Conservation (phyloP, 2,113 vertebrate genomes). For the Lophura nycthemera region DNA sequence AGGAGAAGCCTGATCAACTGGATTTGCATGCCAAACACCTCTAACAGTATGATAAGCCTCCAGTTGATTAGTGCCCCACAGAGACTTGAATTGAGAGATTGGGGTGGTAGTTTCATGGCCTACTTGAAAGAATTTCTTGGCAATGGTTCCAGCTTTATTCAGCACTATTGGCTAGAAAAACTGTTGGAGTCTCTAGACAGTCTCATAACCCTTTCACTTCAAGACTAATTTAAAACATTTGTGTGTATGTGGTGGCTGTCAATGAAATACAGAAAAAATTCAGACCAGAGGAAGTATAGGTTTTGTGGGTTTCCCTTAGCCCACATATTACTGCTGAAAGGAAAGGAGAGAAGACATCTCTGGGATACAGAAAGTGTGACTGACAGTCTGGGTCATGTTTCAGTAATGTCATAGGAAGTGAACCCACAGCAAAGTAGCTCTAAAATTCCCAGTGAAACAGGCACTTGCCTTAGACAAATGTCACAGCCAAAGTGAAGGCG, state of each 20-base stretch:
- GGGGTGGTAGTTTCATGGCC: slow-evolving; percentile 48
- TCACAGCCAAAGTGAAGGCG: not conserved
- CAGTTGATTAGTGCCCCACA: not conserved
- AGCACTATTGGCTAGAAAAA: slow-evolving; percentile 33
- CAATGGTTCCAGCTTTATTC: slow-evolving; percentile 42
- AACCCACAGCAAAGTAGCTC: not conserved
- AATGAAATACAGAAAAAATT: slow-evolving; percentile 42
- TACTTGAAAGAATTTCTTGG: slow-evolving; percentile 59
- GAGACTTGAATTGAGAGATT: not conserved
- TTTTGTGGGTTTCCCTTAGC: slow-evolving; percentile 14
- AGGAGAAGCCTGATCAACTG: not conserved
- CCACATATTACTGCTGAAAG: not conserved
- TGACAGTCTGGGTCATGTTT: not conserved
- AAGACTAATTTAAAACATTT: slow-evolving; percentile 55
- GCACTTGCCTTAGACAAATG: not conserved
- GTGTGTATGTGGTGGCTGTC: not conserved
- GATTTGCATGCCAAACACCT: not conserved
- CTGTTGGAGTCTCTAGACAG: slow-evolving; percentile 44
- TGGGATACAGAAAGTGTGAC: not conserved
- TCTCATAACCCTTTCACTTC: slow-evolving; percentile 36
- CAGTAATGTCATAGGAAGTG: not conserved
- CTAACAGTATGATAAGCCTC: not conserved
- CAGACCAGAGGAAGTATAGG: not conserved
- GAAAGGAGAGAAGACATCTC: not conserved
- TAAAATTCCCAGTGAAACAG: not conserved